Evolutionary conservation across 1,140 invertebrate genomes (phyloP).

Genomic region (Drosophila baimaii): DNA sequence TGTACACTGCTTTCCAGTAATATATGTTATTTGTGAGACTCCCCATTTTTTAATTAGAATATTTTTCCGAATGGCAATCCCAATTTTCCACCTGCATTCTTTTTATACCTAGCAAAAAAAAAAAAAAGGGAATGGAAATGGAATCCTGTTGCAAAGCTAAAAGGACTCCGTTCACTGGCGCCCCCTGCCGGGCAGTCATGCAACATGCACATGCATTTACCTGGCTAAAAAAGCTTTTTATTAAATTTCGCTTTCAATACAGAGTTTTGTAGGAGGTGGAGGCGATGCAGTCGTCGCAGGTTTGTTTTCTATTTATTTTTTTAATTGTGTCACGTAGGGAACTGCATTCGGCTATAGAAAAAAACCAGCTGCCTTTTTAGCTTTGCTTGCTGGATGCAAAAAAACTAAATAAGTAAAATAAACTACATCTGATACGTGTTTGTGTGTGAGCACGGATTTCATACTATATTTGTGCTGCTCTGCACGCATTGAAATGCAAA

Average conservation of each 20-base stretch:
- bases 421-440: conserved; percentile 44
- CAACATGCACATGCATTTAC: conserved; percentile 44
- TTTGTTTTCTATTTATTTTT: conserved; percentile 76
- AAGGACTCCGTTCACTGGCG: conserved; percentile 36
- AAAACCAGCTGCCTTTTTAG: conserved; percentile 63
- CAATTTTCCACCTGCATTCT: neutral
- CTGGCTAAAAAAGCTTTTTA: conserved; percentile 53
- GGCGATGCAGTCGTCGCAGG: conserved; percentile 14
- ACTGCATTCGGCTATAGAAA: conserved; percentile 71
- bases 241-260: conserved; percentile 80
- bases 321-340: conserved; percentile 80
- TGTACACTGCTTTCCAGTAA: neutral
- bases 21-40: neutral
- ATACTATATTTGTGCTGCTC: conserved; percentile 20
- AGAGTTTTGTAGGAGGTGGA: conserved; percentile 27
- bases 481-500: conserved; percentile 75
- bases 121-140: conserved; percentile 10
- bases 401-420: conserved; percentile 26
- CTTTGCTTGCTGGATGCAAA: conserved; percentile 37
- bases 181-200: conserved; percentile 61
- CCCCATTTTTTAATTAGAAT: conserved; percentile 22
- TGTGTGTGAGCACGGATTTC: conserved; percentile 28
- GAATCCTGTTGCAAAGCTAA: conserved; percentile 25
- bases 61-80: conserved; percentile 10
- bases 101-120: neutral